Evolutionary conservation across 2,113 vertebrate genomes (phyloP).

Genomic region (Xenopus tropicalis): DNA sequence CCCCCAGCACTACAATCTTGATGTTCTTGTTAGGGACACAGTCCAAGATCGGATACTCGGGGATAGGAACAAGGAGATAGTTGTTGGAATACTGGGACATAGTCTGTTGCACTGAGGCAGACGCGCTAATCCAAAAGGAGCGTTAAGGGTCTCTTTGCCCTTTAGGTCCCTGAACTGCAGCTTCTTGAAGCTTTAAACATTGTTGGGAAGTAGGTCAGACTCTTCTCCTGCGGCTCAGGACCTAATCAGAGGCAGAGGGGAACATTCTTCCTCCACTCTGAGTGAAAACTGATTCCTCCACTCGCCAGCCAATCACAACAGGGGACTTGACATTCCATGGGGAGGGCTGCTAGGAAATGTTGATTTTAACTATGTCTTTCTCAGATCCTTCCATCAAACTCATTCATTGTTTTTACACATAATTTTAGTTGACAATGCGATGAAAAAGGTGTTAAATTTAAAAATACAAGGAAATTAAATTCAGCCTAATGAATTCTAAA

Average conservation of each 20-base stretch:
- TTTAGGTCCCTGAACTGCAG: slow-evolving; percentile 34
- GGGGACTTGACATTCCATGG: slow-evolving; percentile 55
- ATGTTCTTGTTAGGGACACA: slow-evolving; percentile 80
- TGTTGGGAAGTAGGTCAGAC: slow-evolving; percentile 30
- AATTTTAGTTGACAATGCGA: too few relatives aligned
- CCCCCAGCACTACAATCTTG: slow-evolving; percentile 86
- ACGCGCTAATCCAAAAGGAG: not conserved
- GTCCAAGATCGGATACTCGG: slow-evolving; percentile 78
- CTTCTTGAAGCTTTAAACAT: slow-evolving; percentile 36
- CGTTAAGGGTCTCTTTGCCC: slow-evolving; percentile 18
- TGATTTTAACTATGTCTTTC: slow-evolving; percentile 42
- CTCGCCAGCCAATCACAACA: slow-evolving; percentile 54
- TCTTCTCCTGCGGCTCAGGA: slow-evolving; percentile 14
- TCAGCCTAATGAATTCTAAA: too few relatives aligned
- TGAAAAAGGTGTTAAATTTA: too few relatives aligned
- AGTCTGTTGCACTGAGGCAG: slow-evolving; percentile 50
- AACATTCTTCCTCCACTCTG: slow-evolving; percentile 53
- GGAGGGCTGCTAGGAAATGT: slow-evolving; percentile 42
- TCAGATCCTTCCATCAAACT: not conserved
- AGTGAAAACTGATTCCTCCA: slow-evolving; percentile 60
- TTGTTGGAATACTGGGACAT: slow-evolving; percentile 83
- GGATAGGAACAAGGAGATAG: slow-evolving; percentile 87
- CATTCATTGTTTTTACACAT: too few relatives aligned
- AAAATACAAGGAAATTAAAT: too few relatives aligned
- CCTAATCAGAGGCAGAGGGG: slow-evolving; percentile 41